Evolutionary conservation across 2,113 vertebrate genomes (phyloP).

Genomic region (Erythrolamprus reginae): DNA sequence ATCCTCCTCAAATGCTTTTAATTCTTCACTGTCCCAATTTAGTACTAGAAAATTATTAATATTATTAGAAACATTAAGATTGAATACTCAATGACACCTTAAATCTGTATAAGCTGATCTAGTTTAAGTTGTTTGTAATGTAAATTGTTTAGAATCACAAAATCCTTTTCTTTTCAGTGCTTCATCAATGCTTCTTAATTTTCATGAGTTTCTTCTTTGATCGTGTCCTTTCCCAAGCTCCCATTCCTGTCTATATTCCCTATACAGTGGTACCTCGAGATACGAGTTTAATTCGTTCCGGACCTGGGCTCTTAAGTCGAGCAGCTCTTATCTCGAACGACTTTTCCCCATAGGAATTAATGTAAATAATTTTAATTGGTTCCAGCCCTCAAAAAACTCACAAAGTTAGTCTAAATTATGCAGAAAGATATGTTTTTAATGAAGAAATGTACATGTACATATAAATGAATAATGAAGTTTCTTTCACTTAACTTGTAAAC

Average conservation of each 20-base stretch:
- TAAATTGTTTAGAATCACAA: not conserved
- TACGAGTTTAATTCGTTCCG: no score
- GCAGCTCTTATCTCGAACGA: no score
- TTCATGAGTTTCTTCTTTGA: not conserved
- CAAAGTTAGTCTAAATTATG: no score
- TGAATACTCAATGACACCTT: not conserved
- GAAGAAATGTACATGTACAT: no score
- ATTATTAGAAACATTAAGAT: not conserved
- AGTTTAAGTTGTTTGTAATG: not conserved
- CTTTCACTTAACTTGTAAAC: no score
- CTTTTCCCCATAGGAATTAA: no score
- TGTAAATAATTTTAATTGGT: no score
- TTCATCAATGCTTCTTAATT: not conserved
- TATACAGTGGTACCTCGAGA: no score
- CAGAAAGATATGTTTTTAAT: no score
- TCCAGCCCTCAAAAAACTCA: no score
- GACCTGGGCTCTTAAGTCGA: no score
- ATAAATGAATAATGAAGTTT: no score
- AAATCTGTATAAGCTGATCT: not conserved
- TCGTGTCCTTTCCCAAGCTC: not conserved
- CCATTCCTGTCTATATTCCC: not conserved
- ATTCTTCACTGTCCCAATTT: not conserved
- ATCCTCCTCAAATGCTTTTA: not conserved
- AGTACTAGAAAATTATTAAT: not conserved
- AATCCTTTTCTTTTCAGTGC: not conserved